These are phyloP conservation scores for Seriola quinqueradiata DNA, from an alignment of 2,113 vertebrate species.

Conservation along the genomic window DNA sequence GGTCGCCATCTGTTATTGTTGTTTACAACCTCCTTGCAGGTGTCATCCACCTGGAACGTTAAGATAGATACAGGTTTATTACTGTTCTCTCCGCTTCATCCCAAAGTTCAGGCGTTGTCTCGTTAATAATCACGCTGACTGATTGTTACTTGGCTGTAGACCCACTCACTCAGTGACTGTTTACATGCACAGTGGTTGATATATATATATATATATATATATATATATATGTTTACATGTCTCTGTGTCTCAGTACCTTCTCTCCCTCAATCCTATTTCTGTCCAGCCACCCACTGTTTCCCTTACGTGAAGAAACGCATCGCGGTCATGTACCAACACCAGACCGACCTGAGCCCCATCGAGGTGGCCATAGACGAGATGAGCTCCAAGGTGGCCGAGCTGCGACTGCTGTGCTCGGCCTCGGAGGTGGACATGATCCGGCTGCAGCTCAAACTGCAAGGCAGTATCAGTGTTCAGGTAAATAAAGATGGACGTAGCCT, in stretches of 20 bases:
- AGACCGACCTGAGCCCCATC: constrained; percentile 96
- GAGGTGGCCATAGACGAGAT: constrained; percentile 99
- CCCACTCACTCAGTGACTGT: background rate
- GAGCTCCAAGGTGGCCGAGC: constrained; percentile 94
- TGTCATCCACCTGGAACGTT: background rate
- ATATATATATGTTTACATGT: no score
- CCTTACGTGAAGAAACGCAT: constrained; percentile 98
- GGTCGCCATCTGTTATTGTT: background rate
- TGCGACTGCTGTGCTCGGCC: constrained; percentile 90
- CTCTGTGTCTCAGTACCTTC: background rate
- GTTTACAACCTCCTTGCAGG: background rate
- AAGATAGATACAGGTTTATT: constrained; percentile 37
- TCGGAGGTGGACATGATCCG: constrained; percentile 99
- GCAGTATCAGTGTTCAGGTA: constrained; percentile 94
- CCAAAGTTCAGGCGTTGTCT: constrained; percentile 68
- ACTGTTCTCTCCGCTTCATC: constrained; percentile 8
- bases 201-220: no score
- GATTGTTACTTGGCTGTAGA: background rate
- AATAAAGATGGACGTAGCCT: no score
- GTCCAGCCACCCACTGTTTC: constrained; percentile 94
- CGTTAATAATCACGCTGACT: constrained; percentile 38
- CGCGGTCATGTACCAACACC: constrained; percentile 98
- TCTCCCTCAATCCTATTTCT: background rate
- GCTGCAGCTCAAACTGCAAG: constrained; percentile 96
- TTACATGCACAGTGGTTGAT: background rate